Evolutionary conservation across 2,888 invertebrate species (phyloP), one percentile per base, ranked within the genome.

Genomic region (Cistogaster globosa): DNA sequence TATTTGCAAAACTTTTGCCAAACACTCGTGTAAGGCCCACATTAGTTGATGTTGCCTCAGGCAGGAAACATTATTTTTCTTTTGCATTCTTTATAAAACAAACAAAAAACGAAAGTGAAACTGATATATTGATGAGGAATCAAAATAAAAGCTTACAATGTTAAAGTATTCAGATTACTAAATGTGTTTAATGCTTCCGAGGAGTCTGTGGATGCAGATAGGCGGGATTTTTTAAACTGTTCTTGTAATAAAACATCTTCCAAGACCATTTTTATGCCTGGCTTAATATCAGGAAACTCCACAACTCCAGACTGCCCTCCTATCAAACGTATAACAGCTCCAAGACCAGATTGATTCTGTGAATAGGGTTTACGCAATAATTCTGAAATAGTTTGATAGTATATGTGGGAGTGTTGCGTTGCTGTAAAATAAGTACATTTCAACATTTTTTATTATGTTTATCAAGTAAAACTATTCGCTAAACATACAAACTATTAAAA

Each of bases 401-500:
- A 93, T 68, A 93, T 91, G 82, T 92, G 91, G 3, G 92, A 90
- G 86, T 91, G 90, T 80, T 92, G 91, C 3, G 91, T 90, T 0
- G 92, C 92, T 92, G 58, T 9, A 86, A 88, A 18, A 48, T n/a
- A 18, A 58, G 26, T 38, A 53, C 20, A 32, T 26, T 60, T 7
- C 6, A 20, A 6, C 26, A 4, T 26, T 26, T 63, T 57, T 14
- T 18, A 36, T 76, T 12, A 14, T 36, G 11, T 16, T 4, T 51
- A 18, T 20, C 51, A 57, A 51, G 7, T 42, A 22, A 38, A 45
- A 11, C 16, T 58, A 71, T 26, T 22, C 0, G 48, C 20, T 18
- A 20, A 11, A 90, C 91, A 91, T 90, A 94, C 94, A 94, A 74
- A 94, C 93, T 86, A 94, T 93, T 62, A 94, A 91, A 36, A 94